A percentile compares a stretch with the other conserved stretches of the same genome.
These are phyloP conservation scores for Ichneumoninae sp. DNA, from an alignment of 2,888 invertebrate genomes.

Conservation along the genomic window DNA sequence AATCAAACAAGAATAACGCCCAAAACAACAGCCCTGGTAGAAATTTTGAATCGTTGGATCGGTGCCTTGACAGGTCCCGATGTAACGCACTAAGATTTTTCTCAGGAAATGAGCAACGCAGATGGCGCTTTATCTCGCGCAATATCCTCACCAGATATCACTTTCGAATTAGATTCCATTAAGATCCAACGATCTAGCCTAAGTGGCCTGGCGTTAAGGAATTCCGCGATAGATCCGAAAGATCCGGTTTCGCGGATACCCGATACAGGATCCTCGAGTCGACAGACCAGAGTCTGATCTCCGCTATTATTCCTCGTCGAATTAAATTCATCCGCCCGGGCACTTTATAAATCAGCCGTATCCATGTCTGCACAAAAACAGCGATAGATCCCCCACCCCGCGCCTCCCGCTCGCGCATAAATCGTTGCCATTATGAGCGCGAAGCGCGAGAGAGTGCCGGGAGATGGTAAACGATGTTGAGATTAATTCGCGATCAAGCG, in stretches of 20 bases:
- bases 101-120: neutral
- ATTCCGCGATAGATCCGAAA: constrained; percentile 41
- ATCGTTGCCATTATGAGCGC: constrained; percentile 56
- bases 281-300: constrained; percentile 17
- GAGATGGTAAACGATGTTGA: constrained; percentile 66
- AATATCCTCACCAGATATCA: constrained; percentile 37
- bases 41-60: neutral
- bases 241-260: constrained; percentile 57
- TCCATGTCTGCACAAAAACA: neutral
- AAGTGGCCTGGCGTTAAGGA: constrained; percentile 39
- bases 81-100: neutral
- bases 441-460: constrained; percentile 33
- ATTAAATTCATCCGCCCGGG: constrained; percentile 2
- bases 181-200: constrained; percentile 25
- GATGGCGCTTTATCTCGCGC: constrained; percentile 34
- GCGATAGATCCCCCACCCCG: neutral
- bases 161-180: constrained; percentile 57
- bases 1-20: neutral
- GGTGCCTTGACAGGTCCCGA: neutral
- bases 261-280: constrained; percentile 54
- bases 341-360: neutral
- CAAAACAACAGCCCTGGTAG: neutral
- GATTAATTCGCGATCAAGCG: constrained; percentile 68
- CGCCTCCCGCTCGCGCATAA: constrained; percentile 36
- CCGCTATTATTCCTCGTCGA: neutral